A percentile compares a stretch with the other conserved stretches of the same genome.
Conservation (phyloP, 1,140 invertebrate genomes). For the fruit fly (Drosophila melanogaster) region DNA sequence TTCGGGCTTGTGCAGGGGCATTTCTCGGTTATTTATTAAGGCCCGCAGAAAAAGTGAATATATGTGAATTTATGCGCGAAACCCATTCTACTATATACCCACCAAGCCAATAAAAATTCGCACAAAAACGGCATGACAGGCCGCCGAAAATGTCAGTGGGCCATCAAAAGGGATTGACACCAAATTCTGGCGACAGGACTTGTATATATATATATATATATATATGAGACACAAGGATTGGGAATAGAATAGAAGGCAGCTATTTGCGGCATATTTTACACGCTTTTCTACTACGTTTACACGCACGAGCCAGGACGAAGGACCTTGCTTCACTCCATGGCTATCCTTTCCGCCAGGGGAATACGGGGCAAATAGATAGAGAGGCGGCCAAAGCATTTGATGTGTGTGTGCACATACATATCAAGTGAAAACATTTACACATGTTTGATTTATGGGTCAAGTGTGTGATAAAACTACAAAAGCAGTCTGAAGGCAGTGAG, state of each 20-base stretch:
- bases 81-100: slow-evolving; percentile 23
- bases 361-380: slow-evolving; percentile 50
- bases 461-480: slow-evolving; percentile 83
- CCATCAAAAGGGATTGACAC: slow-evolving; percentile 69
- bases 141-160: slow-evolving; percentile 65
- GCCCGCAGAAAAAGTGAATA: not conserved
- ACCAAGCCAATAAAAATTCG: slow-evolving; percentile 68
- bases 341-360: slow-evolving; percentile 1
- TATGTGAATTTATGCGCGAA: slow-evolving; percentile 19
- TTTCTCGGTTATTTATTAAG: slow-evolving; percentile 13
- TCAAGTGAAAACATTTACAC: slow-evolving; percentile 83
- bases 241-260: slow-evolving; percentile 52
- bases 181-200: slow-evolving; percentile 18
- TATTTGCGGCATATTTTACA: slow-evolving; percentile 79
- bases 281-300: slow-evolving; percentile 72
- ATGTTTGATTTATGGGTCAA: slow-evolving; percentile 83
- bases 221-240: slow-evolving; percentile 11
- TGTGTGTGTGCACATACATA: slow-evolving; percentile 73
- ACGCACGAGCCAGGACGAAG: slow-evolving; percentile 55
- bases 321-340: slow-evolving; percentile 34
- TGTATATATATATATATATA: not conserved
- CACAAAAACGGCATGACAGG: slow-evolving; percentile 63
- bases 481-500: slow-evolving; percentile 38
- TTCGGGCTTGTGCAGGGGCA: slow-evolving; percentile 2
- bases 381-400: slow-evolving; percentile 66